Evolutionary conservation across 2,797 vertebrate genomes (phyloP).

Genomic region (Ceyx erithaca): DNA sequence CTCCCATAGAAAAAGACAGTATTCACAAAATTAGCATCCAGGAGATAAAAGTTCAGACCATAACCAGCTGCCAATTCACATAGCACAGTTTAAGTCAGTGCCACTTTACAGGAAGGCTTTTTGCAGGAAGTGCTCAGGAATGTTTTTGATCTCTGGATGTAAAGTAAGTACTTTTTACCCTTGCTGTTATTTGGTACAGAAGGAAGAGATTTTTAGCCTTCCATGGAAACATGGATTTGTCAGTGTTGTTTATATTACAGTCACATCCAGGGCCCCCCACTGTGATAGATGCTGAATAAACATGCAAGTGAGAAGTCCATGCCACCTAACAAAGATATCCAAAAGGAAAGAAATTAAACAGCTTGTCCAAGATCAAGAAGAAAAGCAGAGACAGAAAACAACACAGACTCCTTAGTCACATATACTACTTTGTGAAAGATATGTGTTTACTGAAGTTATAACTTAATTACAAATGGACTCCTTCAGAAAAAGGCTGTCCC

Average conservation of each 20-base stretch:
- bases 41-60: slow-evolving; percentile 55
- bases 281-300: slow-evolving; percentile 48
- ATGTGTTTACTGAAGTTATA: neutral
- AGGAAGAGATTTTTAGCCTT: slow-evolving; percentile 41
- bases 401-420: neutral
- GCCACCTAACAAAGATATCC: slow-evolving; percentile 4
- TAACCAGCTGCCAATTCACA: slow-evolving; percentile 16
- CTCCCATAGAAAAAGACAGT: slow-evolving; percentile 14
- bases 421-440: neutral
- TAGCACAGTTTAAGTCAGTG: neutral
- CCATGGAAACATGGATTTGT: slow-evolving; percentile 45
- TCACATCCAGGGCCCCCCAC: slow-evolving; percentile 45
- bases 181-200: slow-evolving; percentile 47
- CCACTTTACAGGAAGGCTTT: slow-evolving; percentile 48
- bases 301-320: slow-evolving; percentile 9
- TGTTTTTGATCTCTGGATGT: slow-evolving; percentile 57
- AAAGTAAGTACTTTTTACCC: slow-evolving; percentile 52
- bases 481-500: neutral
- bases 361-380: neutral
- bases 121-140: slow-evolving; percentile 55
- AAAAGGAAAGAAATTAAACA: neutral
- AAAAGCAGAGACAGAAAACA: neutral
- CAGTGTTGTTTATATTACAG: slow-evolving; percentile 30
- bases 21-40: slow-evolving; percentile 51
- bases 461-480: neutral